Evolutionary conservation across 2,888 invertebrate genomes (phyloP), one percentile per base, ranked within the genome.

Genomic region (Rotaria socialis): DNA sequence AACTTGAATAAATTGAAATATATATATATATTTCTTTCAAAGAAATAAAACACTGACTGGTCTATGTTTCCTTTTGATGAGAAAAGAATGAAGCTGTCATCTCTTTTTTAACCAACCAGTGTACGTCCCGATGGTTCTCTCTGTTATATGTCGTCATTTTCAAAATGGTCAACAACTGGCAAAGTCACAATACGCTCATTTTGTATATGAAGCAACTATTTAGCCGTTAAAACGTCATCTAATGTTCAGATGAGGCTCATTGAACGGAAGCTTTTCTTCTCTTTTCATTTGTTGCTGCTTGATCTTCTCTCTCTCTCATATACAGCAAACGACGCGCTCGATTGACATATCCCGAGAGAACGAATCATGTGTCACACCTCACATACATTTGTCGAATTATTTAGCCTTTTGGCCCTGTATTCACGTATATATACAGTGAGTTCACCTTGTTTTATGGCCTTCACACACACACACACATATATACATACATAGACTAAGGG

Each of bases 161-260:
- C 14, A 67, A 67, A 27, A 67, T 67, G 67, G 67, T 67, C 67
- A 67, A 67, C 67, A 67, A 67, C 67, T 67, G 67, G 67, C 67
- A 67, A 35, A 35, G 35, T 67, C 67, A 67, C 67, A 67, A 67
- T 67, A 67, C 19, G 67, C 35, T 67, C 67, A 35, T 35, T 67
- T 41, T 67, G 35, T 67, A 67, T 67, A 35, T 67, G 67, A 67
- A 35, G 67, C 67, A 67, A 67, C 67, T 67, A 67, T 67, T 67
- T 67, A 67, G 67, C 67, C 67, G 67, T 67, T 67, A 67, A 67
- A 67, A 67, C 67, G 67, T 67, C 67, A 67, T 67, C 67, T 67
- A 67, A 67, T 67, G 67, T 67, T 67, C 67, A 67, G 67, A 35
- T 67, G 67, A 67, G 67, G 35, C 67, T 67, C 67, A 67, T 67